Conservation (phyloP, 1,140 invertebrate genomes). For the Drosophila ercepeae region DNA sequence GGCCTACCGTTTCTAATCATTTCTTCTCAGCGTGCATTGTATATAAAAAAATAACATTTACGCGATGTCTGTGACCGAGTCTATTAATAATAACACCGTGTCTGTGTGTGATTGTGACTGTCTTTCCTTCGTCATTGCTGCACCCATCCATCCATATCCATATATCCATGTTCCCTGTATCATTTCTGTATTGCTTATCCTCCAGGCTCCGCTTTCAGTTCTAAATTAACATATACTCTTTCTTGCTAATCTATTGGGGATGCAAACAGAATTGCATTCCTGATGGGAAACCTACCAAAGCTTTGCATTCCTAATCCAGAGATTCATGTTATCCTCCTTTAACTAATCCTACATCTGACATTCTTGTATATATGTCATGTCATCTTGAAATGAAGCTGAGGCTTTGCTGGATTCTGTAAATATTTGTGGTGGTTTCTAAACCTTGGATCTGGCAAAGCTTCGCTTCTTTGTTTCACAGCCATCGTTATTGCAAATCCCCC, state of each 20-base stretch:
- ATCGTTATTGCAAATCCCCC: background rate
- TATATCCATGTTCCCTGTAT: constrained; percentile 3
- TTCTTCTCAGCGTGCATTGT: constrained; percentile 48
- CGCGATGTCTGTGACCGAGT: constrained; percentile 19
- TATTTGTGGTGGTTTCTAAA: background rate
- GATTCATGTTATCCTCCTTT: background rate
- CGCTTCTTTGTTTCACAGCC: constrained; percentile 9
- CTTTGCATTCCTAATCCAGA: background rate
- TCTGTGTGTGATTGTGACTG: constrained; percentile 28
- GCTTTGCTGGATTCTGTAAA: constrained; percentile 15
- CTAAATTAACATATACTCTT: constrained; percentile 15
- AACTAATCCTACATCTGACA: constrained; percentile 16
- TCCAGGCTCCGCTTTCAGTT: constrained; percentile 39
- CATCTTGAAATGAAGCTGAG: background rate
- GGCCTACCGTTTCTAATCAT: constrained; percentile 37
- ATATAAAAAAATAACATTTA: constrained; percentile 18
- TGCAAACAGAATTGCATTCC: background rate
- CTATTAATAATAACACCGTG: constrained; percentile 7
- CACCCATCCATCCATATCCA: constrained; percentile 24
- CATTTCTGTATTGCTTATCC: constrained; percentile 34
- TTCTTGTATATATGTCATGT: constrained; percentile 9
- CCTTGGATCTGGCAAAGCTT: constrained; percentile 17
- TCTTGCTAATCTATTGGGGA: background rate
- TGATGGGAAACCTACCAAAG: background rate
- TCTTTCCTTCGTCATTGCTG: constrained; percentile 11